A percentile compares a stretch with the other conserved stretches of the same genome.
Conservation (phyloP, 2,888 invertebrate genomes). For the Drosophila colorata region DNA sequence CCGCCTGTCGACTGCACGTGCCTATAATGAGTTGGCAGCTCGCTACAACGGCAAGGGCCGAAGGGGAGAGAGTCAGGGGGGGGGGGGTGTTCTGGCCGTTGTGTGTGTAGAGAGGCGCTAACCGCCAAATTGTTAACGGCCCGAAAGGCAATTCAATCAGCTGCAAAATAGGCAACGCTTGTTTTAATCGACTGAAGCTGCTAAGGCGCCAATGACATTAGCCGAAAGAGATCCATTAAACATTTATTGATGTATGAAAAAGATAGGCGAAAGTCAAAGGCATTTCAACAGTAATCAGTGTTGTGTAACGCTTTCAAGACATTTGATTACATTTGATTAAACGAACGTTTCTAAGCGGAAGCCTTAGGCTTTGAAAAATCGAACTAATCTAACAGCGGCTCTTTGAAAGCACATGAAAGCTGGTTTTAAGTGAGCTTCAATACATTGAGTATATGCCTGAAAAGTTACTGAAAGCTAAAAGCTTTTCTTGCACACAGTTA, state of each 20-base stretch:
- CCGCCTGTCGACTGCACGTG: slow-evolving; percentile 45
- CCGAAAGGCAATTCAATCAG: slow-evolving; percentile 47
- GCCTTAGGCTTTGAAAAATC: too few relatives aligned
- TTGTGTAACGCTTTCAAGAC: neutral
- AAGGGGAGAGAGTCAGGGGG: neutral
- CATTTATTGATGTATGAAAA: neutral
- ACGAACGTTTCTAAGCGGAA: too few relatives aligned
- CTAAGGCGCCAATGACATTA: slow-evolving; percentile 26
- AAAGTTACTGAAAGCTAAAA: too few relatives aligned
- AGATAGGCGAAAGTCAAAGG: neutral
- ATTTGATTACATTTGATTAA: too few relatives aligned
- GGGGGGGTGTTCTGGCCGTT: neutral
- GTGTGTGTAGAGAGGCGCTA: neutral
- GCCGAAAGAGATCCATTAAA: neutral
- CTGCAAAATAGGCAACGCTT: slow-evolving; percentile 48
- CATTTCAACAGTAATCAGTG: too few relatives aligned
- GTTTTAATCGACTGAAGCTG: slow-evolving; percentile 18
- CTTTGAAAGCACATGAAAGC: too few relatives aligned
- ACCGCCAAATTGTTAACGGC: slow-evolving; percentile 21
- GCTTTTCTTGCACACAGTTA: too few relatives aligned
- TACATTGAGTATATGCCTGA: too few relatives aligned
- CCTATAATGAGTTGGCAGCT: slow-evolving; percentile 51
- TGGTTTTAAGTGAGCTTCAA: too few relatives aligned
- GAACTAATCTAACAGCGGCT: too few relatives aligned
- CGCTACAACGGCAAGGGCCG: neutral